Evolutionary conservation across 2,888 invertebrate species (phyloP), one percentile per base, ranked within the genome.

Genomic region (Criorhina ranunculi): DNA sequence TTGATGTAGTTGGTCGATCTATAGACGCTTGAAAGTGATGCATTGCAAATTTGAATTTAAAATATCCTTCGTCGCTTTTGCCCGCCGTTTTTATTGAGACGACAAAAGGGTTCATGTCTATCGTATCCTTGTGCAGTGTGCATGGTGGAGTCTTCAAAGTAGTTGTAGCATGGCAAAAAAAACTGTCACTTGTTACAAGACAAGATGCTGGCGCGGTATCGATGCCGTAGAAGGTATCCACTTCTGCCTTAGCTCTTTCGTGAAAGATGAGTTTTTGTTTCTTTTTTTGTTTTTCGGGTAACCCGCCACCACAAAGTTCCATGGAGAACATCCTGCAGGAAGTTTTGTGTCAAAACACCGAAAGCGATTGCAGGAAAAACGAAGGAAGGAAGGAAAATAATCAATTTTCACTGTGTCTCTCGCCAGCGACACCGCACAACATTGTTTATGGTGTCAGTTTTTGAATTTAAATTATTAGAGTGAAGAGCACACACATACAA

Each of bases 381-480:
- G 31, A 59, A 40, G 42, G 64, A 69, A 40, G 42, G 64, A 69
- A 62, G 44, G 53, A 73, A 82, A 77, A 82, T 72, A 82, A 82
- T 82, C 82, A 82, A 77, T 77, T 79, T 72, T 66, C 57, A 8
- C 46, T 31, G 33, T 69, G 62, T 70, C 55, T 42, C 17, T 57
- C 44, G 35, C 15, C 19, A 33, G 64, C 40, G 57, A 57, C 66
- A 59, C 57, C 69, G 55, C 51, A 57, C 59, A 66, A 85, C 80
- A 76, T 67, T 85, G 85, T 76, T 80, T 80, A 80, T 40, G 80
- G 80, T 80, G 79, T 85, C 85, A 60, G 80, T 79, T 79, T 70
- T 70, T 80, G 75, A 76, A 85, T 80, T 76, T 76, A 85, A 85
- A 80, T 85, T 85, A 79, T 80, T 80, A 59, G 46, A 12, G 4